Conservation (phyloP, 2,888 invertebrate species). For the Alloplasta piceator region DNA sequence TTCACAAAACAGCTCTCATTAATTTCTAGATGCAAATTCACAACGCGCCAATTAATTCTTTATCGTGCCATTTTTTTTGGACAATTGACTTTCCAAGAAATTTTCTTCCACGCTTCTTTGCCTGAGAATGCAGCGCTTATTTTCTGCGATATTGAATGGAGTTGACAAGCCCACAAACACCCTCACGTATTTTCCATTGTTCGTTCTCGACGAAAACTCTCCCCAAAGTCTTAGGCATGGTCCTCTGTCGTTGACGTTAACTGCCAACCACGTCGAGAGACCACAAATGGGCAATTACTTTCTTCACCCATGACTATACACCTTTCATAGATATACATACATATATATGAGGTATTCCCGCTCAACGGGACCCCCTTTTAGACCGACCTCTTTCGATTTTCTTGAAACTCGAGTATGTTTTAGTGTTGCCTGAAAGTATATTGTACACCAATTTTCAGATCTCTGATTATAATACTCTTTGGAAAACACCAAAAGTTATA, state of each 20-base stretch:
- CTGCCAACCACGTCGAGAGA: conserved; percentile 54
- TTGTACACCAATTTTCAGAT: too few species aligned
- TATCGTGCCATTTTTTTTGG: not conserved
- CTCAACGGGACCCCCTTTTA: too few species aligned
- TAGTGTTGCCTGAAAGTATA: too few species aligned
- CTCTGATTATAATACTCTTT: too few species aligned
- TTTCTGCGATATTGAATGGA: conserved; percentile 27
- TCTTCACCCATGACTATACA: conserved; percentile 42
- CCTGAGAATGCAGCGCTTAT: conserved; percentile 1
- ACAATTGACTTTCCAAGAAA: too few species aligned
- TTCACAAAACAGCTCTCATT: not conserved
- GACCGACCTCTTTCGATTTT: too few species aligned
- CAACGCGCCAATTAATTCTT: not conserved
- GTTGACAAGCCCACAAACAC: conserved; percentile 49
- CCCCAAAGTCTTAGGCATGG: conserved; percentile 33
- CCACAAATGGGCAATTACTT: conserved; percentile 64
- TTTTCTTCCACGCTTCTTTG: not conserved
- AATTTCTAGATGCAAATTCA: not conserved
- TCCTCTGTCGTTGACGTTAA: conserved; percentile 66
- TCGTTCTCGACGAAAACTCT: not conserved
- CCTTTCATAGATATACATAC: conserved; percentile 7
- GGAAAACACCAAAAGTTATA: too few species aligned
- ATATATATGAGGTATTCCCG: too few species aligned
- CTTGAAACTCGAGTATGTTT: too few species aligned
- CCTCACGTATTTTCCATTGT: conserved; percentile 35